A percentile compares a stretch with the other conserved stretches of the same genome.
Evolutionary conservation across 2,888 invertebrate genomes (phyloP).

Genomic region (Melieria crassipennis): DNA sequence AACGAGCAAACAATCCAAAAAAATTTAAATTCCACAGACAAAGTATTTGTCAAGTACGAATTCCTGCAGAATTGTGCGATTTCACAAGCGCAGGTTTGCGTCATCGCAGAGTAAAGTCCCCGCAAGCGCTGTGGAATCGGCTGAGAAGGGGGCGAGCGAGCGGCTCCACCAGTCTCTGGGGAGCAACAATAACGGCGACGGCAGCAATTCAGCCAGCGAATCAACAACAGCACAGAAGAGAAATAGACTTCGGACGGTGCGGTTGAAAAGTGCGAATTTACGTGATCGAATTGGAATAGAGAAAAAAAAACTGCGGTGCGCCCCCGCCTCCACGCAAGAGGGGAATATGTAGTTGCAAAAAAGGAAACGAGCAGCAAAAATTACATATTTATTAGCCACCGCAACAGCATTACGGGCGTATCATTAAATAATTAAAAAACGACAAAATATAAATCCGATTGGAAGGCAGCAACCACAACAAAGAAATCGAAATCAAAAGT

Average conservation of each 20-base stretch:
- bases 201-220: neutral
- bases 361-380: too few relatives aligned
- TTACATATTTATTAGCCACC: too few relatives aligned
- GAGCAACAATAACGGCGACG: neutral
- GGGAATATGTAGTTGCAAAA: too few relatives aligned
- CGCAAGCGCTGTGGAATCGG: neutral
- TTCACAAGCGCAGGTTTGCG: neutral
- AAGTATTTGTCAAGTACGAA: neutral
- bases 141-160: neutral
- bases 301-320: too few relatives aligned
- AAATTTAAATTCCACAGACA: too few relatives aligned
- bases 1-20: too few relatives aligned
- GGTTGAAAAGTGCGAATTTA: constrained; percentile 7
- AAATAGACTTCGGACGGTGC: constrained; percentile 24
- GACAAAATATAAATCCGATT: too few relatives aligned
- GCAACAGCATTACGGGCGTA: too few relatives aligned
- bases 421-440: too few relatives aligned
- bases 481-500: too few relatives aligned
- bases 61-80: neutral
- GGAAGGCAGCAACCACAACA: too few relatives aligned
- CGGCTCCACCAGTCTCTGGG: constrained; percentile 1
- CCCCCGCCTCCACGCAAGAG: too few relatives aligned
- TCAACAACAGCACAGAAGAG: constrained; percentile 25
- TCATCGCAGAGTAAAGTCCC: neutral
- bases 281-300: neutral